Evolutionary conservation across 2,113 vertebrate species (phyloP).

Genomic region (Artemisiospiza belli): DNA sequence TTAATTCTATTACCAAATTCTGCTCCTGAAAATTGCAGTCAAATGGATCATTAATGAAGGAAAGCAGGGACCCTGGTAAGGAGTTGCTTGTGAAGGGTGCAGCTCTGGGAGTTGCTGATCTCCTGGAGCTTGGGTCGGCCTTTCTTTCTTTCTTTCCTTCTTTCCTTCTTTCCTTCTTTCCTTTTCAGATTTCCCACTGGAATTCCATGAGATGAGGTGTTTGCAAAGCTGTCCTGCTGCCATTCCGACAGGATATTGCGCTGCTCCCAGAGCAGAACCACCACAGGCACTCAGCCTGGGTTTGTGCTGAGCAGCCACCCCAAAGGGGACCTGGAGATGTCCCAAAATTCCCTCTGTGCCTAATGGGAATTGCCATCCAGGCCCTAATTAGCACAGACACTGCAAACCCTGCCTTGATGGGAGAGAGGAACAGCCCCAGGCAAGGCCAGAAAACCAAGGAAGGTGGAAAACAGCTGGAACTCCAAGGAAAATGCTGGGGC

Average conservation of each 20-base stretch:
- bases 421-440: not conserved
- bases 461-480: not conserved
- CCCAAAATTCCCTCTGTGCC: not conserved
- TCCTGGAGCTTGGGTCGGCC: not conserved
- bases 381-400: not conserved
- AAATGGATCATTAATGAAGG: not conserved
- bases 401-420: not conserved
- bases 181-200: not conserved
- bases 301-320: fast-evolving
- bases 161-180: not conserved
- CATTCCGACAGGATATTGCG: not conserved
- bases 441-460: not conserved
- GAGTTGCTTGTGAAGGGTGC: not conserved
- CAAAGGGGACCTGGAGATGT: not conserved
- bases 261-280: not conserved
- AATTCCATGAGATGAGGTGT: not conserved
- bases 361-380: not conserved
- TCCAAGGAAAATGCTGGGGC: not conserved
- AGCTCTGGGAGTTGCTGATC: not conserved
- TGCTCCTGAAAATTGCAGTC: not conserved
- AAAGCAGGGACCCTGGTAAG: not conserved
- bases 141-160: not conserved
- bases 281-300: not conserved
- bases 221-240: not conserved
- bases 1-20: not conserved